These are phyloP conservation scores for Mastacembelus armatus DNA, from an alignment of 2,797 vertebrate genomes.

Conservation along the genomic window DNA sequence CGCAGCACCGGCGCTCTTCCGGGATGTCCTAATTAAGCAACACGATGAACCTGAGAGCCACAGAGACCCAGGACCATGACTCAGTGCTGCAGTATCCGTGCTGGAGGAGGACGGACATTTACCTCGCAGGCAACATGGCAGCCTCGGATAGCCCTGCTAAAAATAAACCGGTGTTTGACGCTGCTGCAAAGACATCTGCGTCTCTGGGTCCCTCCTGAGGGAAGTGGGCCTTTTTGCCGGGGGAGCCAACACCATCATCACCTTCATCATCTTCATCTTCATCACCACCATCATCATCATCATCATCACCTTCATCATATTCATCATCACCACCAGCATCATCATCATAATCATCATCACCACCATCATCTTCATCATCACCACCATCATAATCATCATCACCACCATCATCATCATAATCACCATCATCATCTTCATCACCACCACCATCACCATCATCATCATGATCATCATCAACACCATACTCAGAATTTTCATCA, in stretches of 20 bases:
- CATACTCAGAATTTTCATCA: too few relatives aligned
- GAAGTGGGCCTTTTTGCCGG: neutral
- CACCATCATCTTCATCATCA: too few relatives aligned
- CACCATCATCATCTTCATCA: too few relatives aligned
- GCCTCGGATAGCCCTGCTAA: conserved; percentile 45
- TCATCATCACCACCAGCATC: too few relatives aligned
- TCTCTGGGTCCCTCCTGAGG: conserved; percentile 11
- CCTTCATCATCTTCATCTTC: too few relatives aligned
- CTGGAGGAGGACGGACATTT: conserved; percentile 9
- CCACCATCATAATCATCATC: too few relatives aligned
- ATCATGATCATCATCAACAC: too few relatives aligned
- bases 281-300: neutral
- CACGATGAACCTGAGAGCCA: conserved; percentile 69
- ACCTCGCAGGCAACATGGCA: conserved; percentile 53
- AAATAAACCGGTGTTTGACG: conserved; percentile 57
- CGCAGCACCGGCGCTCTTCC: conserved; percentile 86
- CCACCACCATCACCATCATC: too few relatives aligned
- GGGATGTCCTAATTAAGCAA: conserved; percentile 93
- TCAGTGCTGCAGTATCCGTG: conserved; percentile 47
- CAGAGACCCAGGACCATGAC: conserved; percentile 51
- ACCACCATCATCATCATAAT: too few relatives aligned
- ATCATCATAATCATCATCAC: too few relatives aligned
- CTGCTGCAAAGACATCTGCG: conserved; percentile 6
- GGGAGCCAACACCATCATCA: neutral
- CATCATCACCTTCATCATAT: neutral